Evolutionary conservation across 2,888 invertebrate species (phyloP), one percentile per base, ranked within the genome.

Genomic region (Neoascia interrupta): DNA sequence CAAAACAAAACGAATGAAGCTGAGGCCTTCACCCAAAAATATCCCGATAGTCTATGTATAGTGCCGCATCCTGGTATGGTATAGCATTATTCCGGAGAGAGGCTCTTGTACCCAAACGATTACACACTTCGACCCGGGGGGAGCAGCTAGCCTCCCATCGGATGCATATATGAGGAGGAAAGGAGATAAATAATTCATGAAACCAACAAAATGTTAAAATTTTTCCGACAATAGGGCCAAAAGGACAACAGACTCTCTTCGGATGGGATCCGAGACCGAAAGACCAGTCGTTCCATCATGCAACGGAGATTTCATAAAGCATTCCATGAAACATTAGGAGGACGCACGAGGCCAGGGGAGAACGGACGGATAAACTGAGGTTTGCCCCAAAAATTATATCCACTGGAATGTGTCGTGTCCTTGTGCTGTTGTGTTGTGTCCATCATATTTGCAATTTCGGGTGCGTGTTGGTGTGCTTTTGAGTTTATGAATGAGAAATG

Each of bases 161-260:
- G 5, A 8, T 51, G 19, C 21, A 23, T 23, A 41, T 23, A 31
- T 21, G n/a, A 16, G 41, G 15, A n/a, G 10, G n/a, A 8, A 10
- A 13, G n/a, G 13, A 31, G 34, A 64, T 64, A 43, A 51, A 64
- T 64, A 53, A 64, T 64, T 64, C 63, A 64, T 64, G 63, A 26
- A 53, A 43, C 53, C 31, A 39, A 34, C 60, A 21, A 43, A 58
- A 58, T 43, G 45, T 23, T 60, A 36, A 41, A 28, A 51, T 51
- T 63, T 51, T 63, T 41, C n/a, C 21, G 21, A 34, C 34, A 53
- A 13, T 23, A 8, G 5, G n/a, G 51, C 43, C n/a, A n/a, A 16
- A 19, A 34, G 41, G 23, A 53, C 36, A n/a, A 31, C 19, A 18
- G n/a, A n/a, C 5, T 5, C 2, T 15, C 13, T 5, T 18, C 23